Base-by-base conservation (phyloP, 2,113 vertebrate species). In the Mirza zaza region DNA sequence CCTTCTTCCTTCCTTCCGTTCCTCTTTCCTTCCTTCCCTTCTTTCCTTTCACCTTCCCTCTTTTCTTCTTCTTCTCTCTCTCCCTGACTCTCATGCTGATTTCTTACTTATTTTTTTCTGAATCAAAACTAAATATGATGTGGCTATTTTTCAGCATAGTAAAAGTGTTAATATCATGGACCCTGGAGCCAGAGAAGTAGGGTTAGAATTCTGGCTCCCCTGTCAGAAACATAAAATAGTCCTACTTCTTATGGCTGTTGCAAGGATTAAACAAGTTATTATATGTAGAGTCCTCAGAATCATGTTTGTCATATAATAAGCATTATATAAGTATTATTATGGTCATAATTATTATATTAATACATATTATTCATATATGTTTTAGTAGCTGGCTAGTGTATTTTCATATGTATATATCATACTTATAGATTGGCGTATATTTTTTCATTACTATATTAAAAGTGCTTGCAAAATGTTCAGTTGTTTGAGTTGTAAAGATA, bases 11-110 rank as follows among this genome's bases (percentile, higher is more conserved):
- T 18, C 21, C 5, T 14, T 10, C 13, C 39, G 2, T 52, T 25
- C 3, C 20, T 9, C 2, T 12, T 70, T 21, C 10, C 7, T 15
- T 0, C 17, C 63, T 2, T 36, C 1, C 8, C 17, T 39, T 20
- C 8, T 13, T 34, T 10, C 36, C 25, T n/a, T n/a, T 3, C 3
- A 1, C 15, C 0, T 1, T 14, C 1, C 4, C 1, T 27, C 9
- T 0, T 2, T 71, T 7, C 17, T 8, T 15, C 0, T 8, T 27
- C 1, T 32, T 2, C 14, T 15, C 17, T 23, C 4, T 29, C 0
- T 21, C 29, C 32, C 4, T 29, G 0, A 42, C 11, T 55, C 4
- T 70, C 29, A 63, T 71, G 21, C 7, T 45, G 14, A 81, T 65
- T 71, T 34, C 13, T 63, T 61, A n/a, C 17, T 14, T 73, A 8